Evolutionary conservation across 2,113 vertebrate genomes (phyloP).

Genomic region (Carassius carassius): DNA sequence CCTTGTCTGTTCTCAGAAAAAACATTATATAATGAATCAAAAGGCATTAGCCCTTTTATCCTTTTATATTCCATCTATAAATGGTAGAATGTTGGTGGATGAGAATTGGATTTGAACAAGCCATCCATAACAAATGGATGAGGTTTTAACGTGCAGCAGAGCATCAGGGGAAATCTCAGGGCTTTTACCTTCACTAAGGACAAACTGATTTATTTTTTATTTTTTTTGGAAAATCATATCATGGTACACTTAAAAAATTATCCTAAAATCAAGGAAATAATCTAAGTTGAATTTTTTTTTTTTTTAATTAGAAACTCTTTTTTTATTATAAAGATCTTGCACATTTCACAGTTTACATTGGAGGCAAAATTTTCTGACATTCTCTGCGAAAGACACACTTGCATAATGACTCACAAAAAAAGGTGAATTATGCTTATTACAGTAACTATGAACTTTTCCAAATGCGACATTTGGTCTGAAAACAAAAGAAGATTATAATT

Average conservation of each 20-base stretch:
- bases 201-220: not conserved
- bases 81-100: slow-evolving; percentile 61
- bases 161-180: slow-evolving; percentile 28
- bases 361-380: no score
- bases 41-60: slow-evolving; percentile 67
- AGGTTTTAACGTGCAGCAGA: slow-evolving; percentile 37
- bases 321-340: no score
- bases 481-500: no score
- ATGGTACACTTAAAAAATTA: not conserved
- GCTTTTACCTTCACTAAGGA: slow-evolving; percentile 10
- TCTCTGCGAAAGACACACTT: no score
- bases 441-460: no score
- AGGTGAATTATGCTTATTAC: no score
- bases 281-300: no score
- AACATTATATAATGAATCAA: slow-evolving; percentile 73
- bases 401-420: no score
- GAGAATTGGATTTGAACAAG: slow-evolving; percentile 67
- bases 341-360: no score
- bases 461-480: no score
- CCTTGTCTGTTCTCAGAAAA: slow-evolving; percentile 48
- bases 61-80: slow-evolving; percentile 60
- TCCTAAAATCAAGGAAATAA: not conserved
- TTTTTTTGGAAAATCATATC: not conserved
- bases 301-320: no score
- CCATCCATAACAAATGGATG: slow-evolving; percentile 54